phyloP scores from a whole-genome alignment of 2,888 invertebrate genomes.

The Drosophila emarginata region DNA sequence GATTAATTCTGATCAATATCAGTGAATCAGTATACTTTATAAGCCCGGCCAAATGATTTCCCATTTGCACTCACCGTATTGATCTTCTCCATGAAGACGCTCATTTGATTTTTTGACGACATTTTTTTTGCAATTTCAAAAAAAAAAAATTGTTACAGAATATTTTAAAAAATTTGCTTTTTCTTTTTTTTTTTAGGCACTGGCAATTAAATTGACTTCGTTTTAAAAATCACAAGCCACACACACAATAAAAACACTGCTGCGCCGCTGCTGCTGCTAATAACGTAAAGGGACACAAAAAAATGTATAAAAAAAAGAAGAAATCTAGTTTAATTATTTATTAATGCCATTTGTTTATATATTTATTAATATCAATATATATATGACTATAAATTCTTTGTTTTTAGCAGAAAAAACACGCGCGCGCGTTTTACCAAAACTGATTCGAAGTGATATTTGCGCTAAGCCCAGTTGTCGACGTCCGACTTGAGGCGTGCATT shows the following conservation, averaged over 20 bases:
- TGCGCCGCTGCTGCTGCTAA: neutral
- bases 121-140: slow-evolving; percentile 77
- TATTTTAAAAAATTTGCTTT: neutral
- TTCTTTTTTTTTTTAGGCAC: neutral
- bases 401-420: slow-evolving; percentile 27
- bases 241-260: slow-evolving; percentile 28
- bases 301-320: slow-evolving; percentile 22
- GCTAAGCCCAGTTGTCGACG: neutral
- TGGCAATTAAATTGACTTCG: neutral
- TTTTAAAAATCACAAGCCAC: slow-evolving; percentile 35
- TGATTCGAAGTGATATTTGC: slow-evolving; percentile 10
- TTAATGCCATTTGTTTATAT: neutral
- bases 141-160: neutral
- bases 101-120: slow-evolving; percentile 89
- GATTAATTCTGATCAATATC: too few relatives aligned
- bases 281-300: neutral
- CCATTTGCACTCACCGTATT: slow-evolving; percentile 86
- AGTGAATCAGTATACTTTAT: too few relatives aligned
- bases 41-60: too few relatives aligned
- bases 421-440: slow-evolving; percentile 51
- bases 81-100: slow-evolving; percentile 88
- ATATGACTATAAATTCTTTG: neutral
- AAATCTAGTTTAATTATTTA: slow-evolving; percentile 6
- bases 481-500: slow-evolving; percentile 64
- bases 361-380: slow-evolving; percentile 15